Percentiles rank a stretch among this genome's conserved stretches.
These are phyloP conservation scores for Diachasma alloeum DNA, from an alignment of 1,140 invertebrate genomes.

Conservation along the genomic window DNA sequence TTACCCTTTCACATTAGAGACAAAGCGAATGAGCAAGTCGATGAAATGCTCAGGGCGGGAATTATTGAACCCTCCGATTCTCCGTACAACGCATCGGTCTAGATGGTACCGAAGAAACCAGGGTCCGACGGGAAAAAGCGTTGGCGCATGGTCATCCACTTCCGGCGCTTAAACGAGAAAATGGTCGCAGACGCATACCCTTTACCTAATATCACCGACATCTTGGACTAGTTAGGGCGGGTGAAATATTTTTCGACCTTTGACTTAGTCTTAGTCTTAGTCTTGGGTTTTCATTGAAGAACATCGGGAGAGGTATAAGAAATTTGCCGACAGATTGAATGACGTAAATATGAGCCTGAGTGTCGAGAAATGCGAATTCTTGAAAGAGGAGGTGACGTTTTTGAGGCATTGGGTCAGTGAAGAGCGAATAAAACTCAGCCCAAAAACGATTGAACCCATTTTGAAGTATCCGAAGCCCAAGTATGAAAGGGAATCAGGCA, in stretches of 20 bases:
- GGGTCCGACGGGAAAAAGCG: slow-evolving; percentile 38
- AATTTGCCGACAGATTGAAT: neutral
- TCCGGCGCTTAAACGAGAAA: slow-evolving; percentile 48
- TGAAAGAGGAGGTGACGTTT: no score
- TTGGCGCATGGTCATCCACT: slow-evolving; percentile 52
- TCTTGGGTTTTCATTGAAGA: no score
- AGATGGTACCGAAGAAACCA: slow-evolving; percentile 42
- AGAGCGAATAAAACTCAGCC: no score
- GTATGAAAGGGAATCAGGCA: slow-evolving; percentile 24
- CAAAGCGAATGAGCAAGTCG: neutral
- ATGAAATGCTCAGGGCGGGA: neutral
- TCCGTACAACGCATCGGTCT: slow-evolving; percentile 56
- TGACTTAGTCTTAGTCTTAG: no score
- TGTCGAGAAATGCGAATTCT: slow-evolving; percentile 41
- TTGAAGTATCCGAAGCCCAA: slow-evolving; percentile 36
- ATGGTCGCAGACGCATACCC: slow-evolving; percentile 58
- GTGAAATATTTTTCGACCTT: slow-evolving; percentile 51
- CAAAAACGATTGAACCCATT: no score
- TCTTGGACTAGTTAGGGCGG: slow-evolving; percentile 46
- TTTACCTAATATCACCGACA: slow-evolving; percentile 63
- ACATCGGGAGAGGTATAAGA: neutral
- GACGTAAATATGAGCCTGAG: slow-evolving; percentile 26
- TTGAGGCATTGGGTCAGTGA: no score
- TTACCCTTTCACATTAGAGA: neutral
- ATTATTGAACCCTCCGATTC: slow-evolving; percentile 37